Base-by-base conservation (phyloP, 2,113 vertebrate genomes). In the Percopsis transmontana region DNA sequence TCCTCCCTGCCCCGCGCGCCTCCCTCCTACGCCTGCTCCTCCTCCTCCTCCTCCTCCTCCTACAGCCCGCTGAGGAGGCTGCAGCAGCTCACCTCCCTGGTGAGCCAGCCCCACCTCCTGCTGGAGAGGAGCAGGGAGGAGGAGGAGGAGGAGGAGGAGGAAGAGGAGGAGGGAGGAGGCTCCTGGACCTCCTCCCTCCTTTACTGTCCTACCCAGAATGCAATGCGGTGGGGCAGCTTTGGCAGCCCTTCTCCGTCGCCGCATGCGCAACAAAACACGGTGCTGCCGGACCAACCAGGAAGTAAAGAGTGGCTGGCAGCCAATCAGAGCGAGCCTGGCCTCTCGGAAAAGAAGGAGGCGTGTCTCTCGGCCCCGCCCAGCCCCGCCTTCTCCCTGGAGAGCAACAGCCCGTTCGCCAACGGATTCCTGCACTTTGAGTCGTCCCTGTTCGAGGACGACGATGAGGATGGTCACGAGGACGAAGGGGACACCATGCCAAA, bases 71-170 rank as follows among this genome's bases (percentile, higher is more conserved):
- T 97, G 62, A 92, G 92, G 79, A 91, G 87, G 84, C 91, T 96
- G 78, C 94, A 95, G 85, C 94, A 95, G 87, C 86, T 97, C 82
- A 95, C 94, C 85, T 94, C 90, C 86, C 94, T 93, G 93, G 94
- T 95, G 82, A 95, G 92, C 92, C 91, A 92, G 81, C 82, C 85
- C 0, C 84, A 92, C 68, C 62, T 90, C 54, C 74, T 79, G 21
- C 73, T 90, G 40, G 81, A 86, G 5, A 4, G 27, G 53, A 24
- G 53, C 27, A 9, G 50, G 16, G 50, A 2, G 24, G 16, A 33
- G 23, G 23, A 27, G 23, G 16, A 14, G 0, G 21, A 54, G 8
- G 39, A 68, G 47, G 16, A n/a, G 10, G 74, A 85, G 39, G 21
- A 11, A n/a, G 20, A 52, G 24, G 58, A 33, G 6, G 67, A 79